Conservation (phyloP, 1,140 invertebrate genomes). For the Neelides sp. region DNA sequence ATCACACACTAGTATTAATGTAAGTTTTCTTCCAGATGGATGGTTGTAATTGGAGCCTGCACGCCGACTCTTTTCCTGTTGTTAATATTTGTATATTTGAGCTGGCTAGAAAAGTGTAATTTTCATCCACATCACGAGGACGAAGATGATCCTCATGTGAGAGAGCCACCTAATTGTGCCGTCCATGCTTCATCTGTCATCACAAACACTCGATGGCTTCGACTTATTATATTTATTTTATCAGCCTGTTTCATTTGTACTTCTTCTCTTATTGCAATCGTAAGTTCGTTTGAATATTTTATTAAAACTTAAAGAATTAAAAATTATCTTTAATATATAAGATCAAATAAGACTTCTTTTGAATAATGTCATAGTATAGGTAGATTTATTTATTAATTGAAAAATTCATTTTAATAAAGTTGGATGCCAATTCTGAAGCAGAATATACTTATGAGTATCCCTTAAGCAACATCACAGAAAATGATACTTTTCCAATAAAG, state of each 20-base stretch:
- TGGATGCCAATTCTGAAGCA: too few species aligned
- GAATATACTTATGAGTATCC: too few species aligned
- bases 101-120: constrained; percentile 42
- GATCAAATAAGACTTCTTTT: too few species aligned
- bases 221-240: constrained; percentile 49
- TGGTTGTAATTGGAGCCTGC: constrained; percentile 50
- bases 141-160: constrained; percentile 18
- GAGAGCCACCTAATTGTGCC: constrained; percentile 37
- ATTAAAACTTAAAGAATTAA: not conserved
- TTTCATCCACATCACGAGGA: constrained; percentile 13
- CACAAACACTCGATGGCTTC: constrained; percentile 47
- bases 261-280: constrained; percentile 56
- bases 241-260: constrained; percentile 50
- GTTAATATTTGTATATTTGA: constrained; percentile 47
- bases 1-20: not conserved
- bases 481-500: too few species aligned
- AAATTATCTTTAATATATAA: constrained; percentile 4
- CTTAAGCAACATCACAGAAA: too few species aligned
- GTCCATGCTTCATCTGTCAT: constrained; percentile 41
- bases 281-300: constrained; percentile 40
- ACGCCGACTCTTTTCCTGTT: constrained; percentile 50
- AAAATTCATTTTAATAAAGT: too few species aligned
- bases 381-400: constrained; percentile 14
- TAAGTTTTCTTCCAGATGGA: constrained; percentile 40
- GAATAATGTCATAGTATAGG: too few species aligned